A percentile compares a stretch with the other conserved stretches of the same genome.
Conservation (phyloP, 2,888 invertebrate species). For the Pyrochroa serraticornis region DNA sequence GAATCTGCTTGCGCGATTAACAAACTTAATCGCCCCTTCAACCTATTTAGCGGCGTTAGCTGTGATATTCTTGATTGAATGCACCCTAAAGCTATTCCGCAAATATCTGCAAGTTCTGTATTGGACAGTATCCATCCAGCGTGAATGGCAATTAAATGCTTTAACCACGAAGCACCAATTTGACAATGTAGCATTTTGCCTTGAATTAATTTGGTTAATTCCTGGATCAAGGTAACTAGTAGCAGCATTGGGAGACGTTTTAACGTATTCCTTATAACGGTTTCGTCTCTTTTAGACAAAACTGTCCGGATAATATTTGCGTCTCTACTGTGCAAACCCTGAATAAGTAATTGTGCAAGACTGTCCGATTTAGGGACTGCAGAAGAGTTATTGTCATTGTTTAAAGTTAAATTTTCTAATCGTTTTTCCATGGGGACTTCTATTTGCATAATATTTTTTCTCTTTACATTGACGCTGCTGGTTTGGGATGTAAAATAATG, state of each 20-base stretch:
- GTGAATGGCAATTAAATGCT: constrained; percentile 64
- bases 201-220: constrained; percentile 72
- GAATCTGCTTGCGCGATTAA: constrained; percentile 60
- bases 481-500: constrained; percentile 59
- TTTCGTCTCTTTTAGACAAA: constrained; percentile 69
- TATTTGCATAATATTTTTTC: constrained; percentile 50
- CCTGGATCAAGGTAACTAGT: constrained; percentile 73
- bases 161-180: constrained; percentile 65
- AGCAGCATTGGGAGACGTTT: constrained; percentile 76
- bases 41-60: constrained; percentile 61
- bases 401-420: constrained; percentile 78
- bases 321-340: constrained; percentile 87
- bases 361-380: constrained; percentile 70
- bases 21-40: constrained; percentile 68
- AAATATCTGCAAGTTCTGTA: constrained; percentile 63
- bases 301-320: constrained; percentile 74
- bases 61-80: constrained; percentile 64
- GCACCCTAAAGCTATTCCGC: constrained; percentile 64
- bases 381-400: constrained; percentile 60
- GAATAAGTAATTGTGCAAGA: constrained; percentile 79
- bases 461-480: constrained; percentile 44
- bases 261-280: constrained; percentile 75
- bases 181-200: constrained; percentile 70
- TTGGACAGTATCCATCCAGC: constrained; percentile 68
- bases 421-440: constrained; percentile 85